Percentiles rank a stretch among this genome's conserved stretches.
Conservation (phyloP, 2,888 invertebrate genomes). For the Polyommatus iphigenia region DNA sequence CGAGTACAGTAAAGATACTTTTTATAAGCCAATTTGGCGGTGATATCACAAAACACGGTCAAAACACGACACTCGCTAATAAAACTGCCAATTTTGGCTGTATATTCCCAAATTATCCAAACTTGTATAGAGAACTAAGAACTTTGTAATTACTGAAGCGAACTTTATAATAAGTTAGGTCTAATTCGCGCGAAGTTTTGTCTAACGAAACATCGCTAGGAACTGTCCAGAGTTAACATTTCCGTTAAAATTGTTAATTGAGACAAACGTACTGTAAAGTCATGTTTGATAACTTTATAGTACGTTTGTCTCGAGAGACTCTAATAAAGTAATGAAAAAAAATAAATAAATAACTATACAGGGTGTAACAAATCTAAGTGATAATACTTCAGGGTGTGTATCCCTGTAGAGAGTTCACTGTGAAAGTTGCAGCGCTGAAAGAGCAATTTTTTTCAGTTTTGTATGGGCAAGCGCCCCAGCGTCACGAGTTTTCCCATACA, state of each 20-base stretch:
- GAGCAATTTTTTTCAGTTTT: too few species aligned
- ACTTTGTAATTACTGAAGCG: constrained; percentile 5
- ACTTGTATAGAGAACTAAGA: constrained; percentile 1
- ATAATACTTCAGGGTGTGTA: too few species aligned
- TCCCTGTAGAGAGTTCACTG: too few species aligned
- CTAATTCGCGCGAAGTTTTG: constrained; percentile 2
- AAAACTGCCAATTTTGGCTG: background rate
- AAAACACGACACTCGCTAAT: background rate
- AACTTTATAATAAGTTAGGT: constrained; percentile 16
- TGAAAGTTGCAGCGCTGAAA: too few species aligned
- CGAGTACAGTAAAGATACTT: too few species aligned
- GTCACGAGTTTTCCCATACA: too few species aligned
- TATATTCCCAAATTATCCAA: background rate
- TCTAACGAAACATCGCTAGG: background rate
- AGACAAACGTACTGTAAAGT: background rate
- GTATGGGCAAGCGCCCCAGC: too few species aligned
- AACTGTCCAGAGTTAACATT: background rate
- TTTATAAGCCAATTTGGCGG: too few species aligned
- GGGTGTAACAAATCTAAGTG: too few species aligned
- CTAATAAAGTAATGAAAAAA: too few species aligned
- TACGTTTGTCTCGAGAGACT: too few species aligned
- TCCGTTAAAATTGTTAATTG: constrained; percentile 4
- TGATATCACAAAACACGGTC: background rate
- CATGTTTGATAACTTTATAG: background rate
- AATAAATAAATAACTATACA: too few species aligned